A percentile compares a stretch with the other conserved stretches of the same genome.
These are phyloP conservation scores for Oryzias dopingdopingensis DNA, from an alignment of 2,797 vertebrate genomes.

Conservation along the genomic window DNA sequence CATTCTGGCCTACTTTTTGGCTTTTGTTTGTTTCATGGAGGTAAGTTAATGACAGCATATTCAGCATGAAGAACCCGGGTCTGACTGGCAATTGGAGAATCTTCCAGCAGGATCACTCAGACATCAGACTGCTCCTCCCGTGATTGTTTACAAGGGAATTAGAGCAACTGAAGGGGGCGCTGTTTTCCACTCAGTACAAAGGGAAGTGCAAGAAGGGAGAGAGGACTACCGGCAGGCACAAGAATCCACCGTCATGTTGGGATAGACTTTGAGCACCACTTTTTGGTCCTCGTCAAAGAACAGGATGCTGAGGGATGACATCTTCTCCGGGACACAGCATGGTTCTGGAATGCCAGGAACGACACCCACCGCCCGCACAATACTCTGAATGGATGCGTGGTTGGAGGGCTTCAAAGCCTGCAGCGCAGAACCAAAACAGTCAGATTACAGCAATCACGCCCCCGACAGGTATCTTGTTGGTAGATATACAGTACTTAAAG, in stretches of 20 bases:
- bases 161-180: conserved; percentile 4
- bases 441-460: not conserved
- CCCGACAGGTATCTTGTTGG: too few species aligned
- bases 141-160: conserved; percentile 16
- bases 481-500: too few species aligned
- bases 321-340: conserved; percentile 95
- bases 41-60: conserved; percentile 5
- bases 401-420: conserved; percentile 94
- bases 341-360: conserved; percentile 92
- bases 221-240: conserved; percentile 90
- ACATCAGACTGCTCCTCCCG: conserved; percentile 16
- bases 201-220: not conserved
- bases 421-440: not conserved
- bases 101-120: conserved; percentile 9
- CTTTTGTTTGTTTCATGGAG: conserved; percentile 12
- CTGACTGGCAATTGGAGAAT: conserved; percentile 20
- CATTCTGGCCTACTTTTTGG: conserved; percentile 12
- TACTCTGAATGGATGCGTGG: conserved; percentile 98
- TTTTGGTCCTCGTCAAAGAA: conserved; percentile 97
- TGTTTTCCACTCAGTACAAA: too few species aligned
- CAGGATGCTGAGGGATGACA: conserved; percentile 95
- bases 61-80: conserved; percentile 3
- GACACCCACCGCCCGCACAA: conserved; percentile 92
- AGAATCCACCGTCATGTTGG: conserved; percentile 97
- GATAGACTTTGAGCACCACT: conserved; percentile 95